Evolutionary conservation across 2,888 invertebrate genomes (phyloP), one percentile per base, ranked within the genome.

Genomic region (Troides oblongomaculatus): DNA sequence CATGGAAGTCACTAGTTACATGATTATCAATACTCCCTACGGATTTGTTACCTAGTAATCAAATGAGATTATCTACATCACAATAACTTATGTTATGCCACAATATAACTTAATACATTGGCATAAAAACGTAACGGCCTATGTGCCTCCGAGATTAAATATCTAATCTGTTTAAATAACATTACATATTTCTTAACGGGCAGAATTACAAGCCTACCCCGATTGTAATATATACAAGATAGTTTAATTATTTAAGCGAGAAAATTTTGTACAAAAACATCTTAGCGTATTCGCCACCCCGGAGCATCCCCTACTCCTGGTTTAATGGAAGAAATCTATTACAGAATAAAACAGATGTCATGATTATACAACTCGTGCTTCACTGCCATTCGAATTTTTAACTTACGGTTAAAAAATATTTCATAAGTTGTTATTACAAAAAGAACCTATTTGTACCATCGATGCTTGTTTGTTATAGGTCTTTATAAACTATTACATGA

Each of bases 81-180:
- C 57, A 57, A 57, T 57, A 57, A 57, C 57, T 57, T 57, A 57
- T 57, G 21, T 57, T 57, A 57, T 57, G 57, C 57, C 57, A 21
- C 21, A 57, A 57, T 57, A 4, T 50, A 50, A 50, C 50, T n/a
- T 57, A 57, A 21, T 57, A 12, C 21, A 21, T 57, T 57, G 57
- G 57, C 57, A 57, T 57, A 57, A 21, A 57, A 21, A 57, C 57
- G 12, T 57, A 23, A 23, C 57, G 57, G 57, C 57, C 57, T 57
- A 57, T 21, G n/a, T 12, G 57, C 57, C 57, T 21, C n/a, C 53
- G 53, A 53, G 39, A 17, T 50, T 50, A 50, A 18, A 21, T 57
- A 57, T 57, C 57, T 57, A 57, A 23, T 57, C n/a, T 57, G n/a
- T 57, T 57, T 57, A 21, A 57, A 57, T 57, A 57, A 57, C 57